Base-by-base conservation (phyloP, 2,113 vertebrate species). In the Zingel zingel region DNA sequence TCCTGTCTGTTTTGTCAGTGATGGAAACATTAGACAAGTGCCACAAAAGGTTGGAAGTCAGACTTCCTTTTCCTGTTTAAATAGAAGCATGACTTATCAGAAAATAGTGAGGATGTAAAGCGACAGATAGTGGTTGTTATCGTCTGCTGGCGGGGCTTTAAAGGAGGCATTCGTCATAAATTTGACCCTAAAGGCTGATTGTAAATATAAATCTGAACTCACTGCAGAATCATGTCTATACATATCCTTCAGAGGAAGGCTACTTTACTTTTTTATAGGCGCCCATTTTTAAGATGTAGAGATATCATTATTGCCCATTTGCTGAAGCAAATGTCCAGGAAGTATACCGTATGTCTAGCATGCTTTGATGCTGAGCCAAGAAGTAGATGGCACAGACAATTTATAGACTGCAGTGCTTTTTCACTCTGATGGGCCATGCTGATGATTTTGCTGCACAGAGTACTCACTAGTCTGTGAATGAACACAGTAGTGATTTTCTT, bases 41-140 rank as follows among this genome's bases (percentile, higher is more conserved):
- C 86, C 86, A 81, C 88, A 88, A 90, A 89, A 86, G 89, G 82
- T 84, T 83, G 70, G 65, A 88, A 86, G 85, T 92, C 58, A 53
- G 78, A 85, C 87, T 89, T 92, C 92, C 92, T 83, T 74, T 94
- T 94, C 92, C 93, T 93, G 92, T 94, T 91, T 91, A 92, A 84
- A 84, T 12, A 67, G 45, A 67, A 47, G 30, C 47, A 3, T 66
- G 70, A 72, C 66, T 86, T 89, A 91, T 89, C 87, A 76, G 79
- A 63, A 86, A 83, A 72, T n/a, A 72, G 58, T 79, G 70, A 87
- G 79, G 89, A 83, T 89, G 90, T 77, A 63, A 62, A 67, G 51
- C 18, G 25, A 64, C 80, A 69, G 85, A 90, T 90, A 87, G 59
- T 51, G 57, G 0, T 30, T 75, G 88, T 88, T 75, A 88, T 92